A percentile compares a stretch with the other conserved stretches of the same genome.
Conservation (phyloP, 23 tunicate species). For the Styela plicata region DNA sequence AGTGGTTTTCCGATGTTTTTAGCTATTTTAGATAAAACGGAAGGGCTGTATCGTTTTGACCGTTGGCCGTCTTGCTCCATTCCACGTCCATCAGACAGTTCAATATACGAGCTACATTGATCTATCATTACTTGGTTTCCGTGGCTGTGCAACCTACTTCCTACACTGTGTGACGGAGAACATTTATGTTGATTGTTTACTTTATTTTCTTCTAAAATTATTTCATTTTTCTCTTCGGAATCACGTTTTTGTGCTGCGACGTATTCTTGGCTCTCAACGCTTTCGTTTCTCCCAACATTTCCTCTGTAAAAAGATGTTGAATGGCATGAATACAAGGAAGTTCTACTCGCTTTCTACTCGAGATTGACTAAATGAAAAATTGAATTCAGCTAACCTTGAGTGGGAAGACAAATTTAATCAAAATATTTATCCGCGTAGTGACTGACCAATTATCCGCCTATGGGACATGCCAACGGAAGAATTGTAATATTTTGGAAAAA, state of each 20-base stretch:
- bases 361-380: too few relatives aligned
- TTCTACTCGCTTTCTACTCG: too few relatives aligned
- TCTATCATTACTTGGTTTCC: not conserved
- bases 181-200: not conserved
- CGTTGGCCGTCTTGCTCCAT: not conserved
- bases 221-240: not conserved
- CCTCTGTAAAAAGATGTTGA: not conserved
- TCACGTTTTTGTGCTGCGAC: not conserved
- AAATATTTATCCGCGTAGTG: too few relatives aligned
- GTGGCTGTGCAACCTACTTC: conserved; percentile 4
- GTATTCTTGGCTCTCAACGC: conserved; percentile 12
- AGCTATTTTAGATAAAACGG: not conserved
- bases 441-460: too few relatives aligned
- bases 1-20: conserved; percentile 9
- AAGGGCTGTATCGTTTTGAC: not conserved
- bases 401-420: too few relatives aligned
- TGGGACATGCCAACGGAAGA: too few relatives aligned
- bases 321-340: too few relatives aligned
- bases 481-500: too few relatives aligned
- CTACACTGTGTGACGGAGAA: conserved; percentile 12
- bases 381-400: too few relatives aligned
- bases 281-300: not conserved
- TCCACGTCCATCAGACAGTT: not conserved
- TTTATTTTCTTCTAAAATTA: not conserved
- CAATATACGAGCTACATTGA: not conserved